Evolutionary conservation across 1,140 invertebrate genomes (phyloP).

Genomic region (Zaprionus lachaisei): DNA sequence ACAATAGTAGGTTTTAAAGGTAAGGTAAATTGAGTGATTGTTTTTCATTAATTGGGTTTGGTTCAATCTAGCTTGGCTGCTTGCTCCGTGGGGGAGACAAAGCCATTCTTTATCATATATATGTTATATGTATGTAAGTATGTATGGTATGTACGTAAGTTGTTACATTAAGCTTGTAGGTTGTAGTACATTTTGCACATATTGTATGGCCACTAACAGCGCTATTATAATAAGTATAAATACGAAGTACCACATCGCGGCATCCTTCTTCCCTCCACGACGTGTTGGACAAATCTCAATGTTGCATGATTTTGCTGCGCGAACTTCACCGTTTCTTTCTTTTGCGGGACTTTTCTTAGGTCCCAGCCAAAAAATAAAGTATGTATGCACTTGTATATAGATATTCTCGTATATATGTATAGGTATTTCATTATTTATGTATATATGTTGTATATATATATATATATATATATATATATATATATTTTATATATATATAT

Average conservation of each 20-base stretch:
- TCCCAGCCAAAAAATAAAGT: slow-evolving; percentile 53
- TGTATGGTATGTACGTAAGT: not conserved
- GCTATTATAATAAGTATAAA: slow-evolving; percentile 31
- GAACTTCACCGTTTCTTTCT: slow-evolving; percentile 12
- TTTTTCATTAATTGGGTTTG: slow-evolving; percentile 77
- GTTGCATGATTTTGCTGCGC: slow-evolving; percentile 76
- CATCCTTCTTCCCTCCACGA: slow-evolving; percentile 32
- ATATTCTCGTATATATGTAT: slow-evolving; percentile 53
- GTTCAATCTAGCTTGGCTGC: slow-evolving; percentile 47
- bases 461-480: slow-evolving; percentile 67
- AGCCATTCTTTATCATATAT: slow-evolving; percentile 25
- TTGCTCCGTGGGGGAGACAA: slow-evolving; percentile 11
- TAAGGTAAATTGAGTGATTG: slow-evolving; percentile 80
- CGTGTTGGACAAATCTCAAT: slow-evolving; percentile 81
- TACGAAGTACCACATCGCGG: slow-evolving; percentile 18
- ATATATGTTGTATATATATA: slow-evolving; percentile 31
- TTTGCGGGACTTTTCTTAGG: slow-evolving; percentile 11
- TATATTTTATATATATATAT: slow-evolving; percentile 71
- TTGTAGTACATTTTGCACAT: slow-evolving; percentile 30
- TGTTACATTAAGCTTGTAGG: slow-evolving; percentile 21
- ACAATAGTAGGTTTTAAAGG: slow-evolving; percentile 19
- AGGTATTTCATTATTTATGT: slow-evolving; percentile 28
- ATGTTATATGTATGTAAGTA: slow-evolving; percentile 2
- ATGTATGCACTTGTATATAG: slow-evolving; percentile 64
- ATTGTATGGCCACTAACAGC: slow-evolving; percentile 40